Conservation (phyloP, 2,113 vertebrate genomes). For the Perca schrenkii region DNA sequence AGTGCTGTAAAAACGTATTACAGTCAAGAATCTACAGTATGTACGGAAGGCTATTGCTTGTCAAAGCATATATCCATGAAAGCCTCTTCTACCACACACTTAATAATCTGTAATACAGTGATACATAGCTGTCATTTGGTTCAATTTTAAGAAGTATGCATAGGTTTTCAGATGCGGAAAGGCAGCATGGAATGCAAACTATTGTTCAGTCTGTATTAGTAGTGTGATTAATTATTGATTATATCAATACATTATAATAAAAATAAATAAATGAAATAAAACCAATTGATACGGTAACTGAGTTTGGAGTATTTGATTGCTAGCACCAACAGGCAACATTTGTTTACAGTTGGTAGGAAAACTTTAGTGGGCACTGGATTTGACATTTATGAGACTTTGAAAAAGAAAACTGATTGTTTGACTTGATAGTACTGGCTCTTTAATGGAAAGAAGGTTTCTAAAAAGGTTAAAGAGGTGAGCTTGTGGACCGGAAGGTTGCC, state of each 20-base stretch:
- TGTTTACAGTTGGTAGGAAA: background rate
- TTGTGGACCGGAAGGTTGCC: no score
- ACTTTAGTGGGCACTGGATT: background rate
- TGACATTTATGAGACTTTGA: background rate
- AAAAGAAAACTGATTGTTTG: background rate
- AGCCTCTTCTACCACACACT: background rate
- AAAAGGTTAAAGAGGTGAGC: no score
- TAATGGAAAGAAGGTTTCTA: no score
- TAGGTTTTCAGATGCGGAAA: background rate
- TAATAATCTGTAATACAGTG: background rate
- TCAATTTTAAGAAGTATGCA: background rate
- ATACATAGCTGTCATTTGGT: background rate
- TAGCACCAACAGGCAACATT: background rate
- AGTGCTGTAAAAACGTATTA: constrained; percentile 36
- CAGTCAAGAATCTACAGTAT: background rate
- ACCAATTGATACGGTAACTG: background rate
- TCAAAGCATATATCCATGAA: constrained; percentile 25
- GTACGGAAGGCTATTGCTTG: background rate
- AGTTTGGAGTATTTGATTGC: background rate
- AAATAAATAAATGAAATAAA: background rate
- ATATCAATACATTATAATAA: no score
- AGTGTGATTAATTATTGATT: background rate
- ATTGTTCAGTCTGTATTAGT: no score
- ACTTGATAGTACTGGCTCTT: background rate
- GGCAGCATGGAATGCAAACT: background rate